Evolutionary conservation across 2,797 vertebrate genomes (phyloP), one percentile per base, ranked within the genome.

Genomic region (Calcarius lapponicus): DNA sequence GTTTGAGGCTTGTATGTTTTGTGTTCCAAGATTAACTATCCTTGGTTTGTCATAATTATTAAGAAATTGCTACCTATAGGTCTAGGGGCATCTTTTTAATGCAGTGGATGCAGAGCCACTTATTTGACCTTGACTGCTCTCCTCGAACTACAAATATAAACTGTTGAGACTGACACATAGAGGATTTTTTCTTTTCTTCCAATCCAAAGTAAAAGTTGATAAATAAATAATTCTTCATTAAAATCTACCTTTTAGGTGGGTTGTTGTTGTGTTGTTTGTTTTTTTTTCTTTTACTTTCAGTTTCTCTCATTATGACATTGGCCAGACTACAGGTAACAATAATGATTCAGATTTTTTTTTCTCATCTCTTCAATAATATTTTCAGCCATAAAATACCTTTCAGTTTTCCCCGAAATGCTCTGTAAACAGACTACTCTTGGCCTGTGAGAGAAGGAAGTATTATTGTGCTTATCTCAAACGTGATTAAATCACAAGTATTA

Each of bases 61-160:
- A 90, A 92, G 81, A 92, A 92, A 92, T 82, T 60, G 62, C 56
- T 92, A 70, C 58, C 88, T 89, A 13, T 90, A 79, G 54, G 93
- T 97, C 76, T 70, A 91, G 86, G 81, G 89, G 53, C 86, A 92
- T 67, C 86, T 96, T 95, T 96, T 94, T 85, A 93, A 96, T 76
- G 71, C 84, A 88, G 81, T 76, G 40, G 56, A 75, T 79, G 13
- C 61, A 94, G 81, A 94, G 81, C 47, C 78, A 93, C 76, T 70
- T 75, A 65, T 94, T 92, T 97, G 95, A 96, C 96, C 92, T 93
- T 80, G 54, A 31, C 60, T 93, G 71, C 79, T 92, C 57, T 93
- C 64, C 64, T 93, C 82, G 88, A 88, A 93, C 61, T 88, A 79
- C 64, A 93, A 85, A 90, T 93, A 87, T 66, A 92, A 93, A 66